phyloP scores from a whole-genome alignment of 2,888 invertebrate species.

The Nysson spinosus region DNA sequence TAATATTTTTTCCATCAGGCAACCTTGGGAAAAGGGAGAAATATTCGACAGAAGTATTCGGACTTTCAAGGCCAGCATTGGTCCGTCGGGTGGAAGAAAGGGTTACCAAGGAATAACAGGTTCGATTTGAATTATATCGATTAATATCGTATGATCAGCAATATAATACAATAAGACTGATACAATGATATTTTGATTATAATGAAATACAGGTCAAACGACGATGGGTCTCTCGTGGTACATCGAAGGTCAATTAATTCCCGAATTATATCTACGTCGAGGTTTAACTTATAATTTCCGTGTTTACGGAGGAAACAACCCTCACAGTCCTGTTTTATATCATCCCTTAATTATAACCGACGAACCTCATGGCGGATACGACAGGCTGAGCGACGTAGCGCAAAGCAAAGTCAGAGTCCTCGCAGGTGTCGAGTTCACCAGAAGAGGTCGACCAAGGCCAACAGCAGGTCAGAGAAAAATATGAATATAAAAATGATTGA shows the following conservation, averaged over 20 bases:
- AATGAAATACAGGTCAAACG: constrained; percentile 80
- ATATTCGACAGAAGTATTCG: constrained; percentile 82
- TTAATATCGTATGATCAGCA: neutral
- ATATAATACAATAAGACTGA: neutral
- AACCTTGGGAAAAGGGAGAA: constrained; percentile 78
- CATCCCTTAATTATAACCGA: constrained; percentile 94
- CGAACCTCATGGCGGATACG: constrained; percentile 90
- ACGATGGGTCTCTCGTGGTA: constrained; percentile 91
- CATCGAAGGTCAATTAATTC: constrained; percentile 92
- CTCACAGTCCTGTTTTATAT: constrained; percentile 89
- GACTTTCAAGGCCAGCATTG: constrained; percentile 88
- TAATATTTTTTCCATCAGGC: constrained; percentile 58
- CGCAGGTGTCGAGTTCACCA: constrained; percentile 89
- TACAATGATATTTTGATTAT: too few species aligned
- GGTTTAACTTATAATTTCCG: constrained; percentile 91
- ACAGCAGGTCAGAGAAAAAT: too few species aligned
- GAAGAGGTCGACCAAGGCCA: constrained; percentile 88
- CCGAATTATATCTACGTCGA: constrained; percentile 91
- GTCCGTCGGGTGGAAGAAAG: constrained; percentile 89
- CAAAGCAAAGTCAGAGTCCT: constrained; percentile 86
- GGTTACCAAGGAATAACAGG: constrained; percentile 88
- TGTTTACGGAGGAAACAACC: constrained; percentile 91
- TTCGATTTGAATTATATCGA: constrained; percentile 59
- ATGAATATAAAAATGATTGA: neutral
- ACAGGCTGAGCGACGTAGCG: constrained; percentile 84